Evolutionary conservation across 2,888 invertebrate genomes (phyloP).

Genomic region (Dermolepida albohirtum): DNA sequence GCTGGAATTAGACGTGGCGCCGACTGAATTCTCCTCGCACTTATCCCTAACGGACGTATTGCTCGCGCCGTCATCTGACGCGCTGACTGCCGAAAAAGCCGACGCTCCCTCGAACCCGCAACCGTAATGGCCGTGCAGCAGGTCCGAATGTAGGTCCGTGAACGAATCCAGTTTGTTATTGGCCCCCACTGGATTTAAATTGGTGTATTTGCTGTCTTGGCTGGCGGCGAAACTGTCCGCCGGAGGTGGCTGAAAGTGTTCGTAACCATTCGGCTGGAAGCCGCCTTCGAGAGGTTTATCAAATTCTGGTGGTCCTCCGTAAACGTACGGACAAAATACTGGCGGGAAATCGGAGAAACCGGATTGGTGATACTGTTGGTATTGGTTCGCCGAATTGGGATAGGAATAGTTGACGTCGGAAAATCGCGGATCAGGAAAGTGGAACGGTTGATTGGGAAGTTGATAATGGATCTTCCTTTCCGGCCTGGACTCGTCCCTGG

Average conservation of each 20-base stretch:
- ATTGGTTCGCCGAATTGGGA: conserved; percentile 57
- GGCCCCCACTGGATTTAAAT: conserved; percentile 74
- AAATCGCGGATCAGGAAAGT: conserved; percentile 62
- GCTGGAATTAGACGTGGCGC: conserved; percentile 46
- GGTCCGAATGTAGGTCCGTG: conserved; percentile 66
- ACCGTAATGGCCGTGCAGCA: conserved; percentile 69
- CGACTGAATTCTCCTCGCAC: conserved; percentile 53
- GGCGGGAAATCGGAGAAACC: conserved; percentile 63
- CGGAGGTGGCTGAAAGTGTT: conserved; percentile 67
- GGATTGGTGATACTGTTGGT: conserved; percentile 58
- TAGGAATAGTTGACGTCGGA: conserved; percentile 58
- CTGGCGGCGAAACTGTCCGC: conserved; percentile 61
- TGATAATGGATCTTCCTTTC: conserved; percentile 54
- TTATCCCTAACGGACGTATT: conserved; percentile 47
- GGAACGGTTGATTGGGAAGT: conserved; percentile 59
- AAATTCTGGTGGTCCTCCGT: conserved; percentile 57
- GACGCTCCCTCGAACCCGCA: conserved; percentile 66
- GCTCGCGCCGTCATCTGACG: conserved; percentile 49
- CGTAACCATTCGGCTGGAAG: conserved; percentile 66
- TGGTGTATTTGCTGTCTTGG: conserved; percentile 74
- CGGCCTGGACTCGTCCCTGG: conserved; percentile 53
- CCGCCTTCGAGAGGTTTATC: conserved; percentile 65
- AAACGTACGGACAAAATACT: conserved; percentile 66
- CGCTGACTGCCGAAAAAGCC: conserved; percentile 55
- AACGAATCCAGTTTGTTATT: conserved; percentile 79